phyloP scores from a whole-genome alignment of 2,888 invertebrate species.

The Euzophera pinguis region DNA sequence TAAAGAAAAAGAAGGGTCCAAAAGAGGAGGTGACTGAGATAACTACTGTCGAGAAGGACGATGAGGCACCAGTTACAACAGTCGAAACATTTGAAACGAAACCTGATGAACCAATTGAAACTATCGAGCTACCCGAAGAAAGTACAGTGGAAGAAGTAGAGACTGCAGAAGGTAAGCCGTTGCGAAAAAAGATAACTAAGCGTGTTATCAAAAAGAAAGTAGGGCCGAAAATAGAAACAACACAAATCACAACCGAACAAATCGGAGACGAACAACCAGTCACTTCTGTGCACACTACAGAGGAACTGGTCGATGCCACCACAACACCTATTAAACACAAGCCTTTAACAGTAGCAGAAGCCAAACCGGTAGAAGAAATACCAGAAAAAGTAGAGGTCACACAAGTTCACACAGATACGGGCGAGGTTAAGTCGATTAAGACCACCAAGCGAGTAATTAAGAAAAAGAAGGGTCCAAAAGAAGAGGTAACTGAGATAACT shows the following conservation, averaged over 20 bases:
- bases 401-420: constrained; percentile 1
- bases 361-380: not conserved
- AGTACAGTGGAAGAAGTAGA: constrained; percentile 20
- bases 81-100: constrained; percentile 25
- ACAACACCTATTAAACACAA: not conserved
- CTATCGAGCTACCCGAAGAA: constrained; percentile 29
- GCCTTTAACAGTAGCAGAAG: not conserved
- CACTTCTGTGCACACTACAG: not conserved
- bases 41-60: constrained; percentile 30
- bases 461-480: constrained; percentile 28
- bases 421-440: constrained; percentile 16
- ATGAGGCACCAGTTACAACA: constrained; percentile 30
- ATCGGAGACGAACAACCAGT: not conserved
- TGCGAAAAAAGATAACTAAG: constrained; percentile 24
- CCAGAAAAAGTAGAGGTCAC: constrained; percentile 13
- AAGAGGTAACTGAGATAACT: constrained; percentile 29
- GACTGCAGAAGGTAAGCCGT: constrained; percentile 26
- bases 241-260: constrained; percentile 44
- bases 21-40: constrained; percentile 30
- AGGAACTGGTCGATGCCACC: not conserved
- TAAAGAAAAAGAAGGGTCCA: constrained; percentile 35
- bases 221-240: constrained; percentile 36
- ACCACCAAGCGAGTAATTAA: constrained; percentile 30
- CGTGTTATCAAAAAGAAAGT: constrained; percentile 60
- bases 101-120: constrained; percentile 21